These are phyloP conservation scores for Trachelus stipa DNA, from an alignment of 2,888 invertebrate species.

Conservation along the genomic window DNA sequence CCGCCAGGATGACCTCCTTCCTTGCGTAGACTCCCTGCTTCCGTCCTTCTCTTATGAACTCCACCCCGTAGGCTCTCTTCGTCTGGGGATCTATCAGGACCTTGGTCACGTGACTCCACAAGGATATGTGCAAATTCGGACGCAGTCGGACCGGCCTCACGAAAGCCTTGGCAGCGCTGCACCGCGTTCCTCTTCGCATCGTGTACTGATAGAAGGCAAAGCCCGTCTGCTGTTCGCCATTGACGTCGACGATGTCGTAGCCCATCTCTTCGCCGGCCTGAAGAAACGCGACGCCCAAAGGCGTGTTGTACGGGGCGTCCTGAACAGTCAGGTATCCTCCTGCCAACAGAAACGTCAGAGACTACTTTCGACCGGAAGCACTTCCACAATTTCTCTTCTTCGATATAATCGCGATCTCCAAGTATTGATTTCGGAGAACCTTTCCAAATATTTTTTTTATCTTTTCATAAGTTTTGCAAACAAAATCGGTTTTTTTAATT, in stretches of 20 bases:
- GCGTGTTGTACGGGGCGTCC: conserved; percentile 84
- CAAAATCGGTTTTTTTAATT: too few species aligned
- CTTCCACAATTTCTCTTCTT: not conserved
- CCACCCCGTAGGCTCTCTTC: conserved; percentile 82
- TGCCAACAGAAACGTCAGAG: conserved; percentile 57
- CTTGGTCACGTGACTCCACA: conserved; percentile 84
- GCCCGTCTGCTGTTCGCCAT: conserved; percentile 88
- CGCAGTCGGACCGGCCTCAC: conserved; percentile 81
- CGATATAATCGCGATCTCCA: too few species aligned
- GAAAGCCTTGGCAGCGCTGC: conserved; percentile 88
- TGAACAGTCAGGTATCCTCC: conserved; percentile 84
- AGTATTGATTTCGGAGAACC: too few species aligned
- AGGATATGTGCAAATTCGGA: conserved; percentile 83
- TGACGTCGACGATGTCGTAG: conserved; percentile 86
- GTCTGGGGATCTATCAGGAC: conserved; percentile 78
- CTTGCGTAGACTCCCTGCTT: conserved; percentile 76
- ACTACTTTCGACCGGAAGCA: not conserved
- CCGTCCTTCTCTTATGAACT: conserved; percentile 78
- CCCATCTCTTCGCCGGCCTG: conserved; percentile 95
- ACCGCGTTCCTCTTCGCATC: conserved; percentile 86
- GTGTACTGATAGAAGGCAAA: conserved; percentile 89
- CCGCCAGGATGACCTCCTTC: conserved; percentile 86
- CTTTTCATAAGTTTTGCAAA: too few species aligned
- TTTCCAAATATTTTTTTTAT: too few species aligned
- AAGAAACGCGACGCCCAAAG: conserved; percentile 84